Evolutionary conservation across 2,797 vertebrate species (phyloP).

Genomic region (Merluccius polli): DNA sequence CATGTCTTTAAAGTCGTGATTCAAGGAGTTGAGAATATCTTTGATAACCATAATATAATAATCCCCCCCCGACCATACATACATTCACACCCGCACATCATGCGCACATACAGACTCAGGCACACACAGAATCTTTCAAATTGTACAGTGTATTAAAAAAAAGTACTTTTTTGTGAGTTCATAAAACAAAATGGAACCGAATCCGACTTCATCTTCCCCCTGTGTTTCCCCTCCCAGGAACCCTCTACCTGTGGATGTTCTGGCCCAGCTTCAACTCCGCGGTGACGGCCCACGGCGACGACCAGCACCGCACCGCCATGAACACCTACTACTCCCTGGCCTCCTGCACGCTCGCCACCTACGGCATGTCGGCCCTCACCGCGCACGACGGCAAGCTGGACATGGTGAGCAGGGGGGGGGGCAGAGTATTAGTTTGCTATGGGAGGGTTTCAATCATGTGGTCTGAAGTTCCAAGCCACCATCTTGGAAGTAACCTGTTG

Average conservation of each 20-base stretch:
- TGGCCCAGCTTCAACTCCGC: constrained; percentile 93
- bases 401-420: constrained; percentile 73
- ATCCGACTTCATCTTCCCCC: neutral
- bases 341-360: constrained; percentile 80
- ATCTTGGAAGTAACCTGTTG: neutral
- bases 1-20: neutral
- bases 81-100: too few species aligned
- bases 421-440: neutral
- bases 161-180: too few species aligned
- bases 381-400: constrained; percentile 71
- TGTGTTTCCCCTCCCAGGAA: constrained; percentile 68
- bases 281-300: constrained; percentile 59
- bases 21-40: neutral
- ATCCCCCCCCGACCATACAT: neutral
- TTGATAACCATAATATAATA: neutral
- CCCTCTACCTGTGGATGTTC: constrained; percentile 92
- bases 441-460: neutral
- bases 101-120: too few species aligned
- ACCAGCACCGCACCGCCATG: constrained; percentile 82
- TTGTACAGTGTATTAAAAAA: too few species aligned
- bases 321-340: constrained; percentile 90
- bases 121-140: too few species aligned
- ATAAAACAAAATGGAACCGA: neutral
- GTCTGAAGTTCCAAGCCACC: neutral
- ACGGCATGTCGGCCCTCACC: constrained; percentile 75